Conservation (phyloP, 2,113 vertebrate genomes). For the Propithecus coquereli region DNA sequence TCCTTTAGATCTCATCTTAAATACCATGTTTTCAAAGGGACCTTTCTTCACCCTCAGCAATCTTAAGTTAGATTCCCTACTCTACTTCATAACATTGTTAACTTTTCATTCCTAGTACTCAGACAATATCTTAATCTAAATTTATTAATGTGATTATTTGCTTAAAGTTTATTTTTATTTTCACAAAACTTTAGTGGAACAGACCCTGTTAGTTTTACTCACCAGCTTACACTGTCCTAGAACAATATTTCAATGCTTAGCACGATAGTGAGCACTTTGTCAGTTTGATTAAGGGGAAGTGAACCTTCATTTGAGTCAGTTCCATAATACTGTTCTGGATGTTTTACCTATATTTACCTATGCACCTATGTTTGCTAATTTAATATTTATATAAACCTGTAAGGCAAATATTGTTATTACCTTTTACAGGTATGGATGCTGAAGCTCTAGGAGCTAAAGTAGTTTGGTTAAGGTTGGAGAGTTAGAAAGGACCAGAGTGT, state of each 20-base stretch:
- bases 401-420: neutral
- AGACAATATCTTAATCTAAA: neutral
- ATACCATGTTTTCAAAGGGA: neutral
- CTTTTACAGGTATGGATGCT: neutral
- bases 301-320: neutral
- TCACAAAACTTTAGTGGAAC: neutral
- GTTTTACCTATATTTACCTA: slow-evolving; percentile 23
- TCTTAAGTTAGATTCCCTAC: neutral
- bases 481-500: neutral
- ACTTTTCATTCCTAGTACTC: neutral
- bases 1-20: neutral
- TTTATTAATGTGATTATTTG: neutral
- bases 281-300: neutral
- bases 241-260: neutral
- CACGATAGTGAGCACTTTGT: neutral
- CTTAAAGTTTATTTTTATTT: slow-evolving; percentile 33
- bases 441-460: neutral
- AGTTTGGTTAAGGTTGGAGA: neutral
- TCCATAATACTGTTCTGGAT: neutral
- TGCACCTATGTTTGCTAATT: neutral
- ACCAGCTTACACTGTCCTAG: neutral
- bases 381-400: neutral
- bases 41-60: neutral
- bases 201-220: neutral
- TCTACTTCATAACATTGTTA: neutral